These are phyloP conservation scores for Cyphomyrmex costatus DNA, from an alignment of 1,140 invertebrate species.

Conservation along the genomic window DNA sequence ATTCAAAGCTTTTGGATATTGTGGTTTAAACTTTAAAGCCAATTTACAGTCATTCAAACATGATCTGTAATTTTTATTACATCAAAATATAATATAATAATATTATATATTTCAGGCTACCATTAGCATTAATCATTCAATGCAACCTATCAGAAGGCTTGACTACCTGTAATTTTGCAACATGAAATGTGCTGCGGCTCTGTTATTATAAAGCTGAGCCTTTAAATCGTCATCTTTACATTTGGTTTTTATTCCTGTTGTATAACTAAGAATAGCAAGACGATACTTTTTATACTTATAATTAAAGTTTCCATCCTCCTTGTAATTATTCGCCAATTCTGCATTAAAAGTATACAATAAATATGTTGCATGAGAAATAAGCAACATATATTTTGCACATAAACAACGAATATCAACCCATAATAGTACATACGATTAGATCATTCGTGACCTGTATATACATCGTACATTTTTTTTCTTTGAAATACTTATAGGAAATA, in stretches of 20 bases:
- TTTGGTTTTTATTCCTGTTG: conserved; percentile 94
- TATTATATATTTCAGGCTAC: too few relatives aligned
- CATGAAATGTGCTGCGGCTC: conserved; percentile 95
- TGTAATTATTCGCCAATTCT: conserved; percentile 96
- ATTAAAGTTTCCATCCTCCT: conserved; percentile 98
- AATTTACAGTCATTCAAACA: conserved; percentile 92
- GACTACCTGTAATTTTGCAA: conserved; percentile 93
- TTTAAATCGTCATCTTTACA: conserved; percentile 92
- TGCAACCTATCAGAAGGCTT: background rate
- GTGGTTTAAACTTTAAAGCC: conserved; percentile 92
- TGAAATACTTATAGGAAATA: too few relatives aligned
- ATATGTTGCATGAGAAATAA: background rate
- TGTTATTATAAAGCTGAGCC: conserved; percentile 95
- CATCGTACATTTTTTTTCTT: too few relatives aligned
- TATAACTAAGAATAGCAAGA: conserved; percentile 94
- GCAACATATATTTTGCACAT: background rate
- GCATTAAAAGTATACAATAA: conserved; percentile 68
- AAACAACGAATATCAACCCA: background rate
- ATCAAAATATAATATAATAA: background rate
- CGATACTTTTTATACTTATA: conserved; percentile 98
- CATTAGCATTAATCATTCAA: background rate
- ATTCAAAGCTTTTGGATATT: conserved; percentile 93
- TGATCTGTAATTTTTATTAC: conserved; percentile 85
- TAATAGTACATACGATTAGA: too few relatives aligned
- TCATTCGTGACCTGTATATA: too few relatives aligned